Percentiles rank a stretch among this genome's conserved stretches.
Conservation (phyloP, 2,888 invertebrate species). For the Nomada lathburiana region DNA sequence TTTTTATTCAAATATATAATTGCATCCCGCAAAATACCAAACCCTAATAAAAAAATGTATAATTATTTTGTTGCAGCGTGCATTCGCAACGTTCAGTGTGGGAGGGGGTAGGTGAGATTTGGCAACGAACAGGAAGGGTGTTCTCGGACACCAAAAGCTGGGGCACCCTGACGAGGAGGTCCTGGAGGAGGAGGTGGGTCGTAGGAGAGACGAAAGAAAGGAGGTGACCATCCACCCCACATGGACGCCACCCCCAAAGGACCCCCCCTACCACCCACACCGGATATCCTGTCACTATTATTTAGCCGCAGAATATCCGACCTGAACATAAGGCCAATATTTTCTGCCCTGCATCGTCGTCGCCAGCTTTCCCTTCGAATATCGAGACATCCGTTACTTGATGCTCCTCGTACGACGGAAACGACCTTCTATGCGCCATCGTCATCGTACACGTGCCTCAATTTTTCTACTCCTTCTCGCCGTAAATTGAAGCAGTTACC, state of each 20-base stretch:
- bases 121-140: constrained; percentile 62
- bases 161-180: constrained; percentile 74
- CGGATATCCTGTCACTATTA: constrained; percentile 77
- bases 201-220: constrained; percentile 68
- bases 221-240: constrained; percentile 83
- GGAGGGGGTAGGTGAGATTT: constrained; percentile 68
- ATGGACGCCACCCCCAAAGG: constrained; percentile 82
- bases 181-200: constrained; percentile 71
- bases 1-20: neutral
- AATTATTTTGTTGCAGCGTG: constrained; percentile 70
- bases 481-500: constrained; percentile 34
- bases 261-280: constrained; percentile 78
- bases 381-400: constrained; percentile 48
- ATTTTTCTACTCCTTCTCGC: constrained; percentile 42
- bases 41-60: neutral
- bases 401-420: constrained; percentile 43
- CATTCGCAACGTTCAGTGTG: constrained; percentile 63
- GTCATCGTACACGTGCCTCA: constrained; percentile 65
- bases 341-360: constrained; percentile 45
- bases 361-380: constrained; percentile 58
- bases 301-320: constrained; percentile 78
- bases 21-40: too few relatives aligned
- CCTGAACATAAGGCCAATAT: constrained; percentile 69
- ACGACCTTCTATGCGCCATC: constrained; percentile 37
- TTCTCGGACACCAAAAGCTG: constrained; percentile 74